Percentiles rank a stretch among this genome's conserved stretches.
phyloP scores from a whole-genome alignment of 2,113 vertebrate species.

The Isurus oxyrinchus region DNA sequence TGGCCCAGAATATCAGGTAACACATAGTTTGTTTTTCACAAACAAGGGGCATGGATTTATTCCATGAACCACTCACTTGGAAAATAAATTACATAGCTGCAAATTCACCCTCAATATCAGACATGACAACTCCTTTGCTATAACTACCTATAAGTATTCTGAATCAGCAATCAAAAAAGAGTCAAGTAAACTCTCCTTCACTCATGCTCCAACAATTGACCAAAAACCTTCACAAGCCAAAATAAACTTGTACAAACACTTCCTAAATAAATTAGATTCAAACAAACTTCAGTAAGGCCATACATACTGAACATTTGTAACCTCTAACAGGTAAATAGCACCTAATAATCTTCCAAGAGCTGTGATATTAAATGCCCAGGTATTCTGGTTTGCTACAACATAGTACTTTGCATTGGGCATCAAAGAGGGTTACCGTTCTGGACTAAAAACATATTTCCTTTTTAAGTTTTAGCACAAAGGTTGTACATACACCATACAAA shows the following conservation, averaged over 20 bases:
- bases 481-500: neutral
- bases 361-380: neutral
- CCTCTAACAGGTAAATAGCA: neutral
- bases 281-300: neutral
- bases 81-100: neutral
- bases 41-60: neutral
- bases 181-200: neutral
- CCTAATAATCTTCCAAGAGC: neutral
- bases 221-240: neutral
- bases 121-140: neutral
- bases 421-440: neutral
- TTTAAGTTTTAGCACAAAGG: neutral
- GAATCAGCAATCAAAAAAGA: neutral
- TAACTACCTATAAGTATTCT: neutral
- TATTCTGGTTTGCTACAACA: neutral
- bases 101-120: neutral
- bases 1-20: neutral
- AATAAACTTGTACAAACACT: neutral
- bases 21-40: neutral
- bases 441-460: neutral
- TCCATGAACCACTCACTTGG: neutral
- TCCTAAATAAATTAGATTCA: neutral
- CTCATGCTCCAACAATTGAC: neutral
- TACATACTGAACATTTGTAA: neutral
- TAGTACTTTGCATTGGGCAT: neutral